A percentile compares a stretch with the other conserved stretches of the same genome.
These are phyloP conservation scores for Papilio polyxenes DNA, from an alignment of 1,140 invertebrate species.

Conservation along the genomic window DNA sequence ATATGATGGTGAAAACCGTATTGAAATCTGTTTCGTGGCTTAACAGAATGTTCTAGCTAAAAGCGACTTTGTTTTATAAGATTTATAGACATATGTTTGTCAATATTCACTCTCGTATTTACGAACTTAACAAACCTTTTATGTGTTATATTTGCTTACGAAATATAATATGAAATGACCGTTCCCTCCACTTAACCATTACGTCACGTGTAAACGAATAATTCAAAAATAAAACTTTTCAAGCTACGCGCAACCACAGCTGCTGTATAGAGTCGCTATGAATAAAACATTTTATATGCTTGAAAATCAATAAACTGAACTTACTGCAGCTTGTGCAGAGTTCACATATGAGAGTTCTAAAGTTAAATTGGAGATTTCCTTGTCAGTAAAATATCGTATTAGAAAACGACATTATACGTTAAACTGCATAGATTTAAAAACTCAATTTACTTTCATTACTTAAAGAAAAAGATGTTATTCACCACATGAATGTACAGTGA, in stretches of 20 bases:
- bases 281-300: slow-evolving; percentile 19
- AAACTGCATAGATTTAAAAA: too few relatives aligned
- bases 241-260: neutral
- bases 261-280: neutral
- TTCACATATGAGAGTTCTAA: neutral
- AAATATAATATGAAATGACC: too few relatives aligned
- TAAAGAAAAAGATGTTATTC: too few relatives aligned
- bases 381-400: neutral
- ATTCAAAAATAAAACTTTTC: neutral
- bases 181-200: neutral
- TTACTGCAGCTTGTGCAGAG: neutral
- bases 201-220: neutral
- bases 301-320: slow-evolving; percentile 22
- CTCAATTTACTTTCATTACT: too few relatives aligned
- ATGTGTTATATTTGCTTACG: neutral
- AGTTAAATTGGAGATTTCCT: slow-evolving; percentile 17
- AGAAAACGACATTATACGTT: too few relatives aligned
- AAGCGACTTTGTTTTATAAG: too few relatives aligned
- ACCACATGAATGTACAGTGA: too few relatives aligned
- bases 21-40: too few relatives aligned
- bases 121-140: neutral
- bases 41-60: too few relatives aligned
- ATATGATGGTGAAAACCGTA: too few relatives aligned
- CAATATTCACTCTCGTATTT: too few relatives aligned
- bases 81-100: too few relatives aligned